Percentiles rank a stretch among this genome's conserved stretches.
Conservation (phyloP, 2,113 vertebrate genomes). For the Carassius gibelio region DNA sequence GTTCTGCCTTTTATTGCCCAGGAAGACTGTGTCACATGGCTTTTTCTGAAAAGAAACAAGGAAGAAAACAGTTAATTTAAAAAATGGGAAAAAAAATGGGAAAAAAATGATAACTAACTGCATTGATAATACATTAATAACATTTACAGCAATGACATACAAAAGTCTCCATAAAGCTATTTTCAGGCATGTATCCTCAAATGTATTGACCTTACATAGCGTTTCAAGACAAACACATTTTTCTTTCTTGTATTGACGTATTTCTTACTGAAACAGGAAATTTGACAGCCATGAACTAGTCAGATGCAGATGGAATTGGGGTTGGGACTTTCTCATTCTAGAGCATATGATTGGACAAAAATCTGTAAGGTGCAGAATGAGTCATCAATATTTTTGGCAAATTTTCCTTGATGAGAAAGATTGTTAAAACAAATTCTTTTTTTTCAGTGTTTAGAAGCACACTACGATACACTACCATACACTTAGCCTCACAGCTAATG, state of each 20-base stretch:
- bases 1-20: constrained; percentile 70
- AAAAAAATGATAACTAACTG: constrained; percentile 40
- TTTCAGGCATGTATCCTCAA: not conserved
- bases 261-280: no score
- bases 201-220: no score
- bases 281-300: no score
- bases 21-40: constrained; percentile 66
- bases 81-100: constrained; percentile 59
- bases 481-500: not conserved
- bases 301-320: no score
- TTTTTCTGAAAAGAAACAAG: constrained; percentile 60
- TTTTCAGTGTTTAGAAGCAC: not conserved
- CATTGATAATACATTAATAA: constrained; percentile 16
- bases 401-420: no score
- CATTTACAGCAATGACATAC: not conserved
- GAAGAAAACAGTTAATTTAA: constrained; percentile 57
- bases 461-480: not conserved
- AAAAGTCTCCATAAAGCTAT: not conserved
- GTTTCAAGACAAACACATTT: no score
- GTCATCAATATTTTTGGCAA: no score
- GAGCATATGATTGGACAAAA: no score
- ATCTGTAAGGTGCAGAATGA: no score
- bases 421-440: not conserved
- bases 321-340: no score
- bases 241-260: no score